A percentile compares a stretch with the other conserved stretches of the same genome.
Conservation (phyloP, 2,888 invertebrate species). For the Polyommatus iphigenia region DNA sequence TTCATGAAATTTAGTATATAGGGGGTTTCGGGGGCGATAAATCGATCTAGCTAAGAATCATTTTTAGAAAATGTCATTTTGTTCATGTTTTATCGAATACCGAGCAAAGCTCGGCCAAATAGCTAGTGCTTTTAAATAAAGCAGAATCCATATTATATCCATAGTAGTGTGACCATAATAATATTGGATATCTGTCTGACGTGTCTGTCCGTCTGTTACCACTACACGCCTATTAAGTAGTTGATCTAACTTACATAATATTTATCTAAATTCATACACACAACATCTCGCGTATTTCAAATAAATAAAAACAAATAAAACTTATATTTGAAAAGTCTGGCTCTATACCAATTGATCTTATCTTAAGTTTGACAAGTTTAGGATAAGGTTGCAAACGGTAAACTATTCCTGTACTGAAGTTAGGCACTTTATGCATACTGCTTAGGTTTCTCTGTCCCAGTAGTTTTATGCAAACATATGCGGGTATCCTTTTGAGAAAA, state of each 20-base stretch:
- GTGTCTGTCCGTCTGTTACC: too few species aligned
- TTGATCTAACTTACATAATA: not conserved
- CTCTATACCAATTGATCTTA: constrained; percentile 22
- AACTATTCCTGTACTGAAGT: constrained; percentile 23
- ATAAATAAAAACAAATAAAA: constrained; percentile 23
- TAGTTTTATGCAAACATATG: not conserved
- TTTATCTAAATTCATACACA: not conserved
- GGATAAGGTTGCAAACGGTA: constrained; percentile 20
- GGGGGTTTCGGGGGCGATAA: too few species aligned
- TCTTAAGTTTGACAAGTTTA: constrained; percentile 15
- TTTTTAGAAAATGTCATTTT: too few species aligned
- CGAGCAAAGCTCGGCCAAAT: too few species aligned
- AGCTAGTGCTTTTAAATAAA: too few species aligned
- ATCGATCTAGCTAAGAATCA: too few species aligned
- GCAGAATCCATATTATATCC: too few species aligned
- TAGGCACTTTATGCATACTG: not conserved
- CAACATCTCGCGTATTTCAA: not conserved
- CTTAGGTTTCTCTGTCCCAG: not conserved
- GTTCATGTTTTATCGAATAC: too few species aligned
- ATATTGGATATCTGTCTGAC: too few species aligned
- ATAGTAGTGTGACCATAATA: too few species aligned
- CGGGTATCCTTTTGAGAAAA: not conserved
- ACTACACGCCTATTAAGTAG: too few species aligned
- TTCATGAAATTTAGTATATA: too few species aligned
- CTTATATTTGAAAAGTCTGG: constrained; percentile 23